A percentile compares a stretch with the other conserved stretches of the same genome.
phyloP scores from a whole-genome alignment of 1,140 invertebrate genomes.

The Platyscapa corneri region DNA sequence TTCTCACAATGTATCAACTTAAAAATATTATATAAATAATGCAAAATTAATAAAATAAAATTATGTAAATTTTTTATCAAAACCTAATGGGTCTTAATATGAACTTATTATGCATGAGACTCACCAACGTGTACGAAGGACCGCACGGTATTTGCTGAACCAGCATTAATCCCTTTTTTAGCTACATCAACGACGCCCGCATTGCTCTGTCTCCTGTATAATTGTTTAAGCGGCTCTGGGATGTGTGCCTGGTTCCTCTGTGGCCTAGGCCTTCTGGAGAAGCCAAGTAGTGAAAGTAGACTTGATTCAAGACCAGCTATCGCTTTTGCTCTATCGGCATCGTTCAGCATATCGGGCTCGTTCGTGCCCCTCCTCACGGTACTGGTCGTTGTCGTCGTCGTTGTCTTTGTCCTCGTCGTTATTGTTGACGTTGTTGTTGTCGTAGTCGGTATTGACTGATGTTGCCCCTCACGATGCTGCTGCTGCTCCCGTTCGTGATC shows the following conservation, averaged over 20 bases:
- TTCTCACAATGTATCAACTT: no score
- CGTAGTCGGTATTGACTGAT: neutral
- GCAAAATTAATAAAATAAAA: no score
- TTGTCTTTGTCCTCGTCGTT: neutral
- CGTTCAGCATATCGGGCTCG: conserved; percentile 23
- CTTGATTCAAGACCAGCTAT: conserved; percentile 78
- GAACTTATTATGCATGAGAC: conserved; percentile 55
- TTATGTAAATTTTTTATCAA: no score
- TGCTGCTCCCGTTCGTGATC: conserved; percentile 51
- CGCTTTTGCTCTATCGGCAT: conserved; percentile 59
- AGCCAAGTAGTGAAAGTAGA: conserved; percentile 84
- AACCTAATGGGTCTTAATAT: no score
- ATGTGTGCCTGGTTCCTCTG: conserved; percentile 72
- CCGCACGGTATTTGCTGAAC: conserved; percentile 88
- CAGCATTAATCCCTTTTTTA: conserved; percentile 79
- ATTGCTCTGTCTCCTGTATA: conserved; percentile 82
- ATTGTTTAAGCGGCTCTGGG: conserved; percentile 85
- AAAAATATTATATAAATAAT: no score
- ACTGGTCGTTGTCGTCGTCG: neutral
- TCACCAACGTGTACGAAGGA: conserved; percentile 88
- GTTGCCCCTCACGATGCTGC: conserved; percentile 14
- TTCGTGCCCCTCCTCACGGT: neutral
- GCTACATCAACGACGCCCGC: conserved; percentile 79
- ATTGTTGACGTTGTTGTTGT: neutral
- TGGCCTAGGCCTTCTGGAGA: conserved; percentile 77